phyloP scores from a whole-genome alignment of 2,888 invertebrate genomes.

The Drosophila sordidapex region DNA sequence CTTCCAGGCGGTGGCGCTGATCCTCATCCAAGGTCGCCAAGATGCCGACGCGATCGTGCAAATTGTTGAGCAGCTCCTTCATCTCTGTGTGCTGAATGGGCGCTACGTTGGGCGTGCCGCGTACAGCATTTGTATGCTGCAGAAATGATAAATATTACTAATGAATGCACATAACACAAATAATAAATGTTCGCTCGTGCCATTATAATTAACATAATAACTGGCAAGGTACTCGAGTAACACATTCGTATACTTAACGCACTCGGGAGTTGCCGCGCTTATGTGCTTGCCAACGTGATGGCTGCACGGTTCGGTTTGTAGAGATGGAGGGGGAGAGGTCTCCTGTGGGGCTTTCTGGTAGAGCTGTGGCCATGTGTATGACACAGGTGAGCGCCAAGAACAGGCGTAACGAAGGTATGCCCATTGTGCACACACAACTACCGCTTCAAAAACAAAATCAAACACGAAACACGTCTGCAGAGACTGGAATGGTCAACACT shows the following conservation, averaged over 20 bases:
- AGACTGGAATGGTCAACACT: neutral
- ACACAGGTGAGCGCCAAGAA: constrained; percentile 21
- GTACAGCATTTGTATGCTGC: constrained; percentile 6
- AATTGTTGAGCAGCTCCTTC: constrained; percentile 77
- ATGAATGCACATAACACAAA: neutral
- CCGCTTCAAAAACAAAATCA: neutral
- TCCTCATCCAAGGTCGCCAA: constrained; percentile 83
- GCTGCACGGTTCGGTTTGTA: neutral
- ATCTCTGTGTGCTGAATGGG: constrained; percentile 53
- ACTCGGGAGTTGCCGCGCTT: constrained; percentile 52
- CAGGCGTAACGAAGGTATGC: constrained; percentile 11
- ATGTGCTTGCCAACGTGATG: constrained; percentile 3
- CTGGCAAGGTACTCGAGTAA: neutral
- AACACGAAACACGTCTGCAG: neutral
- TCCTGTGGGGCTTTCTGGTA: neutral
- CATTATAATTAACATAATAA: neutral
- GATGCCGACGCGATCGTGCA: constrained; percentile 83
- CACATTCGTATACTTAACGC: constrained; percentile 49
- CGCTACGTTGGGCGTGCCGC: constrained; percentile 1
- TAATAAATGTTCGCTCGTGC: neutral
- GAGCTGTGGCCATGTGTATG: neutral
- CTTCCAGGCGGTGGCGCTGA: constrained; percentile 82
- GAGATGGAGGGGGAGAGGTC: neutral
- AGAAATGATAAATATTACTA: neutral
- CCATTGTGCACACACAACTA: constrained; percentile 14